Percentiles rank a stretch among this genome's conserved stretches.
Evolutionary conservation across 2,113 vertebrate genomes (phyloP).

Genomic region (Rhinolophus sinicus): DNA sequence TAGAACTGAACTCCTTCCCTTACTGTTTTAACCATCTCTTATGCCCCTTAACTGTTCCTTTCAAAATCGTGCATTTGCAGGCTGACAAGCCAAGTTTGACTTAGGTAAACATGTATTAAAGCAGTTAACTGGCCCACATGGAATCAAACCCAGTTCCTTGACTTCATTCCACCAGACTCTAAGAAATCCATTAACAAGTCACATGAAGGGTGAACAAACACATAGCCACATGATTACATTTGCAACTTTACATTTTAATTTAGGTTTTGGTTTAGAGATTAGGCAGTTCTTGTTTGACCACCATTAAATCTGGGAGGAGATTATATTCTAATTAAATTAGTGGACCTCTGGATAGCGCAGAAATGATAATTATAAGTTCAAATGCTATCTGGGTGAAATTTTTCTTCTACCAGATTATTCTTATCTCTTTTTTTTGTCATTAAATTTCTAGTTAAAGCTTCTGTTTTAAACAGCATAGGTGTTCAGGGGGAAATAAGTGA

Average conservation of each 20-base stretch:
- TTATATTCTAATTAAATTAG: conserved; percentile 30
- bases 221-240: not conserved
- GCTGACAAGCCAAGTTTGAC: not conserved
- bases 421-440: not conserved
- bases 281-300: not conserved
- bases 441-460: not conserved
- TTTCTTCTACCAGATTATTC: not conserved
- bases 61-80: not conserved
- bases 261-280: not conserved
- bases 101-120: not conserved
- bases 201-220: not conserved
- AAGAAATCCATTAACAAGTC: not conserved
- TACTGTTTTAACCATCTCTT: not conserved
- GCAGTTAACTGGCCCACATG: not conserved
- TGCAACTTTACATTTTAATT: not conserved
- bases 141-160: not conserved
- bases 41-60: not conserved
- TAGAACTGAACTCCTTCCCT: not conserved
- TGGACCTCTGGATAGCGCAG: not conserved
- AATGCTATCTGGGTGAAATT: not conserved
- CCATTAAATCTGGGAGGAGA: not conserved
- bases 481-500: not conserved
- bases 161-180: not conserved
- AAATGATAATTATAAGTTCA: conserved; percentile 24
- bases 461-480: conserved; percentile 10